phyloP scores from a whole-genome alignment of 2,888 invertebrate species.

The Cheiracanthium punctorium region DNA sequence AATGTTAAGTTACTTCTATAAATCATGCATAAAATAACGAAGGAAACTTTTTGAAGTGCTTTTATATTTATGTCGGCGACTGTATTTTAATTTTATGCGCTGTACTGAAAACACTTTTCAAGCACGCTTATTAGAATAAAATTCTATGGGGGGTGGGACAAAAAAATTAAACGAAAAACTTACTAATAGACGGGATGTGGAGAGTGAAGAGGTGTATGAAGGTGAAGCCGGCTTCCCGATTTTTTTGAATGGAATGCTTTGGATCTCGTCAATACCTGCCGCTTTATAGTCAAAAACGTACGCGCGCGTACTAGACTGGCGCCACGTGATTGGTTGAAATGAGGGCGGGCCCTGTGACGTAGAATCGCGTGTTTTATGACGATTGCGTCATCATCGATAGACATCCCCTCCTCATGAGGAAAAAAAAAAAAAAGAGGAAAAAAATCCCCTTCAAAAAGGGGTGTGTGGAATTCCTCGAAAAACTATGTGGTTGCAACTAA shows the following conservation, averaged over 20 bases:
- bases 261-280: constrained; percentile 8
- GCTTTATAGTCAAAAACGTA: constrained; percentile 52
- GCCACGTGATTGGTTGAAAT: constrained; percentile 15
- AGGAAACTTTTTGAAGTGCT: too few species aligned
- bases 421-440: neutral
- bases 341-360: constrained; percentile 49
- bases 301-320: constrained; percentile 45
- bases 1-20: too few species aligned
- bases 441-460: neutral
- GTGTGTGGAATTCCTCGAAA: neutral
- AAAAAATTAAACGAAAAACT: neutral
- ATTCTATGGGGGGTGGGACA: too few species aligned
- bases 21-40: too few species aligned
- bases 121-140: too few species aligned
- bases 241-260: neutral
- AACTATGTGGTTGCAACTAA: neutral
- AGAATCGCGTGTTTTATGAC: constrained; percentile 57
- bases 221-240: neutral
- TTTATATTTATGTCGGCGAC: too few species aligned
- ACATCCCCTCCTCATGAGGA: neutral
- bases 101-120: too few species aligned
- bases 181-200: neutral
- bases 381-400: constrained; percentile 40
- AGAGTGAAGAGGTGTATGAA: neutral
- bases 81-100: too few species aligned